Conservation (phyloP, 1,140 invertebrate species). For the Ostrea edulis region DNA sequence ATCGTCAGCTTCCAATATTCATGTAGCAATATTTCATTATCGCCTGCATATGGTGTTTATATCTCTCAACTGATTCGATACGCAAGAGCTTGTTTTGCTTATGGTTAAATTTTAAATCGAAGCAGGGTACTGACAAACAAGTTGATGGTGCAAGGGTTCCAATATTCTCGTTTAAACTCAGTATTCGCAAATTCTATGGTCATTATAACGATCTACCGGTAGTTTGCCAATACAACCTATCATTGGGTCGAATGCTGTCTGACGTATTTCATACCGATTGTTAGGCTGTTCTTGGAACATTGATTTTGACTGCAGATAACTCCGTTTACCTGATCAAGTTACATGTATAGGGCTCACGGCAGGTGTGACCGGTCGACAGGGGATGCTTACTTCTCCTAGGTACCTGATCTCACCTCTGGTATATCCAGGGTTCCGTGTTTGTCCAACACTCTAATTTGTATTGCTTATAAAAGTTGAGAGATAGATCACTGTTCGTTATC, state of each 20-base stretch:
- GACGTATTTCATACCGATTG: neutral
- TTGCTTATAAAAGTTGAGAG: too few species aligned
- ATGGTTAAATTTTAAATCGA: neutral
- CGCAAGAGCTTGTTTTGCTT: neutral
- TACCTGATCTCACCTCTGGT: too few species aligned
- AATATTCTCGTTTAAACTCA: neutral
- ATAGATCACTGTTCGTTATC: too few species aligned
- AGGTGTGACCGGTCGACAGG: too few species aligned
- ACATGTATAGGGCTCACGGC: too few species aligned
- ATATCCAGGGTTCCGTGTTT: too few species aligned
- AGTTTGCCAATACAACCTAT: neutral
- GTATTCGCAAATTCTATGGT: neutral
- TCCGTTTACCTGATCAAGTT: too few species aligned
- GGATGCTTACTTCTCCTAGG: too few species aligned
- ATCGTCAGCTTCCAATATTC: neutral
- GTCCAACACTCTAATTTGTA: too few species aligned
- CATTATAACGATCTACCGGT: too few species aligned
- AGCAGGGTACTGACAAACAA: neutral
- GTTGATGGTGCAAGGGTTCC: neutral
- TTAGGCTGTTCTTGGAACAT: neutral
- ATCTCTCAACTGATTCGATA: too few species aligned
- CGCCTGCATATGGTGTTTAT: neutral
- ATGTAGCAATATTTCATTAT: neutral
- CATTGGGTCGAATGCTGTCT: neutral
- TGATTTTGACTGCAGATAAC: too few species aligned